Conservation (phyloP, 2,797 vertebrate species). For the Mormyrus proboscirostris region DNA sequence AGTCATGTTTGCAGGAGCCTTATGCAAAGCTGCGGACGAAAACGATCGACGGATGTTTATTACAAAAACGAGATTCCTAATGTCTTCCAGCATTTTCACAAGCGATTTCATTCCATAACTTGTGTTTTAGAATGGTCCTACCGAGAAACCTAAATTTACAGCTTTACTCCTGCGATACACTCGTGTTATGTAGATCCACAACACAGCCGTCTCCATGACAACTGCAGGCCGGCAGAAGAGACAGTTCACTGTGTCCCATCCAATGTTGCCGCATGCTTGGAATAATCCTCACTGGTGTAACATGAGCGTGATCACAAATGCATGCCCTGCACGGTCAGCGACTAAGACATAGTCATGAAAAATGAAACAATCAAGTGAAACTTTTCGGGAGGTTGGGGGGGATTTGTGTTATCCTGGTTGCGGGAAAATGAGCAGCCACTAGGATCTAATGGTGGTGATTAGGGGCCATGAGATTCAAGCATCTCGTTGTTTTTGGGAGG, state of each 20-base stretch:
- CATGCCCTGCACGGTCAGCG: not conserved
- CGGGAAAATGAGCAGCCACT: conserved; percentile 37
- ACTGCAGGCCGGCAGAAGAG: not conserved
- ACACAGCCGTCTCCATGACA: conserved; percentile 8
- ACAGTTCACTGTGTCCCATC: conserved; percentile 1
- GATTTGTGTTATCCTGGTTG: not conserved
- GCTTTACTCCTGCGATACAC: not conserved
- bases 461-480: conserved; percentile 50
- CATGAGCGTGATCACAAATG: not conserved
- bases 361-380: not conserved
- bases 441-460: conserved; percentile 57
- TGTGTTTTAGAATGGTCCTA: not conserved
- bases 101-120: not conserved
- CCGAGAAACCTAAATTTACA: not conserved
- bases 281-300: not conserved
- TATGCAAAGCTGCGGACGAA: not conserved
- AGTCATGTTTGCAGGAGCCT: not conserved
- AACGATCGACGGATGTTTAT: not conserved
- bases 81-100: not conserved
- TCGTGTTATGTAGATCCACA: not conserved
- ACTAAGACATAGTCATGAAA: not conserved
- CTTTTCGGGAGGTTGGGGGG: not conserved
- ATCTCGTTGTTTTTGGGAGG: conserved; percentile 56
- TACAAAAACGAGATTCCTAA: not conserved
- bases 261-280: not conserved